phyloP scores from a whole-genome alignment of 2,113 vertebrate genomes.

The Cryptoleucopteryx plumbea region DNA sequence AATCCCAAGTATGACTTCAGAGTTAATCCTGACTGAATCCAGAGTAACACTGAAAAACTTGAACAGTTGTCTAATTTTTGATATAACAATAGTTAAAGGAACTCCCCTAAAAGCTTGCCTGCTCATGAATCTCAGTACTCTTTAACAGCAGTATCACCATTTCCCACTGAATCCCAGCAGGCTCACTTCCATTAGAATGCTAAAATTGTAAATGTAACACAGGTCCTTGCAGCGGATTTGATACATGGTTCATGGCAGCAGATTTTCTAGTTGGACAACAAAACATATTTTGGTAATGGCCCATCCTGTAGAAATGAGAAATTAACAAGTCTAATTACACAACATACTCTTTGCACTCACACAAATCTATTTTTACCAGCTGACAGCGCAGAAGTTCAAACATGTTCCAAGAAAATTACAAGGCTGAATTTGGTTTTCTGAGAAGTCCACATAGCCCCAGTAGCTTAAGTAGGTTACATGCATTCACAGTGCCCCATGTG shows the following conservation, averaged over 20 bases:
- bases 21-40: not conserved
- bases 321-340: not conserved
- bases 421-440: not conserved
- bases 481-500: not conserved
- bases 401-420: not conserved
- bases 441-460: not conserved
- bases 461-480: not conserved
- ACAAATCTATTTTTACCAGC: not conserved
- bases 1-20: not conserved
- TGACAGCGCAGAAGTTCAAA: not conserved
- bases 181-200: not conserved
- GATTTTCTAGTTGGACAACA: not conserved
- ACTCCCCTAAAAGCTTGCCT: not conserved
- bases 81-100: not conserved
- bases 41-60: not conserved
- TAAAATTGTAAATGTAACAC: not conserved
- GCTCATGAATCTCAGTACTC: not conserved
- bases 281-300: not conserved
- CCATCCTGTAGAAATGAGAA: not conserved
- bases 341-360: not conserved
- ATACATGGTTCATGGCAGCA: not conserved
- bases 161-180: not conserved
- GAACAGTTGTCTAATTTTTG: not conserved
- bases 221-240: not conserved
- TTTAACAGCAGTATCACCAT: not conserved